phyloP scores from a whole-genome alignment of 2,113 vertebrate genomes.

The Pardalotus punctatus region DNA sequence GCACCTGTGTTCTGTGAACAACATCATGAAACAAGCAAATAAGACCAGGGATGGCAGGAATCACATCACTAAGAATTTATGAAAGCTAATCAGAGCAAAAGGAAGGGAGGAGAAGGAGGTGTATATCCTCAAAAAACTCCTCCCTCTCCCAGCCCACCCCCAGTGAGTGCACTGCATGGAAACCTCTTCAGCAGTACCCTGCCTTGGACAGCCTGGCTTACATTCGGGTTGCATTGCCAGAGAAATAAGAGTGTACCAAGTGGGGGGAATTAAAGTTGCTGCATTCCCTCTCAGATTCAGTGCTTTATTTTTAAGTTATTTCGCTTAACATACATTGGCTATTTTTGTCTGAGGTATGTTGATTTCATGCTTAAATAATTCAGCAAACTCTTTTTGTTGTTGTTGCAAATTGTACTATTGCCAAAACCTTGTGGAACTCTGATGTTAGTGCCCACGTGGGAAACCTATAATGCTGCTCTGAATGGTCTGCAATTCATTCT shows the following conservation, averaged over 20 bases:
- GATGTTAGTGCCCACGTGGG: not conserved
- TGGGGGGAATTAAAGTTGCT: not conserved
- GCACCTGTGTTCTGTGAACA: not conserved
- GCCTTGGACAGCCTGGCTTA: not conserved
- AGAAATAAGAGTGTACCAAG: not conserved
- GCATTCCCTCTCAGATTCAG: not conserved
- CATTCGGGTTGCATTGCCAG: not conserved
- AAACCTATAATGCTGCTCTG: not conserved
- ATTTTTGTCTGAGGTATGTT: not conserved
- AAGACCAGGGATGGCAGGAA: not conserved
- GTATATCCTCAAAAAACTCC: not conserved
- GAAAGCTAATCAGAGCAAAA: not conserved
- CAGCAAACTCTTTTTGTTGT: not conserved
- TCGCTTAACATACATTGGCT: not conserved
- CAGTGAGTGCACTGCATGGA: rapidly evolving
- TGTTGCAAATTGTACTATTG: not conserved
- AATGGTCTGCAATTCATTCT: slow-evolving; percentile 22
- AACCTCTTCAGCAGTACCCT: not conserved
- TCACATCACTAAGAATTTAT: not conserved
- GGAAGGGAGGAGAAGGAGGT: not conserved
- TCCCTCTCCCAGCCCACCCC: not conserved
- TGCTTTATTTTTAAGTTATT: not conserved
- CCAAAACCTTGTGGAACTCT: slow-evolving; percentile 8
- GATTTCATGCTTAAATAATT: slow-evolving; percentile 35
- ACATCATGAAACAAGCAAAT: not conserved